These are phyloP conservation scores for Cichladusa arquata DNA, from an alignment of 2,113 vertebrate species.

Conservation along the genomic window DNA sequence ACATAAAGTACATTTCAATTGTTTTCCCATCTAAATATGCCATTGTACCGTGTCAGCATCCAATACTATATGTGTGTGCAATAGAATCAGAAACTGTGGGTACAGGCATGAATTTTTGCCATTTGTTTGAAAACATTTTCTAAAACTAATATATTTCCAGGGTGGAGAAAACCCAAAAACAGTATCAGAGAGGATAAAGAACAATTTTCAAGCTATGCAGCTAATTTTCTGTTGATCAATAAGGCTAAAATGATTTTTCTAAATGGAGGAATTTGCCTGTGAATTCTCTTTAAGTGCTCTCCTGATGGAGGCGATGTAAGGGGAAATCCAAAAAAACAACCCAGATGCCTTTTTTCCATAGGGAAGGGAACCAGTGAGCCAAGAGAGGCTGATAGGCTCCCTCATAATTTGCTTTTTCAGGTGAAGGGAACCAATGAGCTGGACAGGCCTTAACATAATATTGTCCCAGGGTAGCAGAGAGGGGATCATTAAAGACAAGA, in stretches of 20 bases:
- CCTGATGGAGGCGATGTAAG: not conserved
- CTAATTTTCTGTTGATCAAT: not conserved
- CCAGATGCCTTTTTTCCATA: not conserved
- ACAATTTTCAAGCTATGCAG: not conserved
- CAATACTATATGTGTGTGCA: not conserved
- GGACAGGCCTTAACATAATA: not conserved
- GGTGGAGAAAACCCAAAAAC: not conserved
- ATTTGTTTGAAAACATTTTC: not conserved
- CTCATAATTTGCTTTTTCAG: constrained; percentile 30
- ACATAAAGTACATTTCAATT: not conserved
- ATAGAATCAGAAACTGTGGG: not conserved
- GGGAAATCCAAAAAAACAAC: not conserved
- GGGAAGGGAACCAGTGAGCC: not conserved
- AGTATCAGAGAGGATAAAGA: not conserved
- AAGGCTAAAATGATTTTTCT: not conserved
- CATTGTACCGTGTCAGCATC: not conserved
- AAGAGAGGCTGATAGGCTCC: not conserved
- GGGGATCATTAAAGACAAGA: constrained; percentile 37
- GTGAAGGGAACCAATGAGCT: constrained; percentile 18
- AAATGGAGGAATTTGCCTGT: not conserved
- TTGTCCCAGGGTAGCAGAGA: not conserved
- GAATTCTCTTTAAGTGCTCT: not conserved
- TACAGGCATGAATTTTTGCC: not conserved
- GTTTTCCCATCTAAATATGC: not conserved
- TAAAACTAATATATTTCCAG: not conserved